Base-by-base conservation (phyloP, 2,888 invertebrate genomes). In the Beris chalybata region DNA sequence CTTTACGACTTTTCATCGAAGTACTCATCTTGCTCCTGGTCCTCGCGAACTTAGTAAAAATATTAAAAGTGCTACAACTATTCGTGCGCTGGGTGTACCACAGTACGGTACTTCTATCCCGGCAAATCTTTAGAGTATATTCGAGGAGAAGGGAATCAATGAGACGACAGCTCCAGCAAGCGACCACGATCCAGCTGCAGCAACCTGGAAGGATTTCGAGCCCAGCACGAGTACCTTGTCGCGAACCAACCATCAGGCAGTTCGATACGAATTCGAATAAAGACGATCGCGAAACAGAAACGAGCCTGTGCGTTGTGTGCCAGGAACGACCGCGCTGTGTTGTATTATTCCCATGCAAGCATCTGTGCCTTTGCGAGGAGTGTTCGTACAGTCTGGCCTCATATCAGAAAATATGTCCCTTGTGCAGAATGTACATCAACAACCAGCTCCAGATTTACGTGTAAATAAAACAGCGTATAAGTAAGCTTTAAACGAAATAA, bases 321-420 rank as follows among this genome's bases (percentile, higher is more conserved):
- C 67, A 64, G 31, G 67, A 67, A 48, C 29, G 45, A 2, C n/a
- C 32, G 4, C 48, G 64, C 43, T 52, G 64, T 58, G 45, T 67
- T 11, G 64, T 67, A 1, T 43, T 67, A 3, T 52, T 67, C n/a
- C 67, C 67, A 38, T 67, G 67, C 15, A 67, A 64, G 50, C 67
- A 67, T 45, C 53, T 67, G 3, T 67, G 67, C 50, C 29, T 67
- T 32, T 67, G 67, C 15, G 44, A 30, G 32, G 45, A 64, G 12
- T 67, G 67, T 12, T 32, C 67, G 2, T 29, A 53, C 7, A 44
- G 31, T 58, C 38, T 67, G 31, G 15, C 13, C 11, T 54, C 54
- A 4, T 64, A 58, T 44, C 64, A 58, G n/a, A 47, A 64, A 12
- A 53, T 31, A 6, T 67, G 67, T 13, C 67, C 67, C 4, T 44